phyloP scores from a whole-genome alignment of 2,888 invertebrate species.

The Geophilus truncorum region DNA sequence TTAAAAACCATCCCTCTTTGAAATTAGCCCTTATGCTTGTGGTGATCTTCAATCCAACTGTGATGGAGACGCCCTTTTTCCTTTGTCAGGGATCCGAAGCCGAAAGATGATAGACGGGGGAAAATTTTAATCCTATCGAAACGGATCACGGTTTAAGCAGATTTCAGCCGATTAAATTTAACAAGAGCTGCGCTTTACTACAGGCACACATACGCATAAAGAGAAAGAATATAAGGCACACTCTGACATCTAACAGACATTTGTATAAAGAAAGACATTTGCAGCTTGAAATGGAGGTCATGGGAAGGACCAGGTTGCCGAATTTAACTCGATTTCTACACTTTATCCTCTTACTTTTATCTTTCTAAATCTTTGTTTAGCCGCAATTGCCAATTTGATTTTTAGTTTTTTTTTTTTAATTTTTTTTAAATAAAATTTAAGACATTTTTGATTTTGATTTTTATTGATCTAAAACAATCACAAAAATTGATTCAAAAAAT shows the following conservation, averaged over 20 bases:
- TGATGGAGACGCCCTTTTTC: slow-evolving; percentile 14
- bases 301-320: neutral
- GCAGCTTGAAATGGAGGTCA: slow-evolving; percentile 5
- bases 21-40: slow-evolving; percentile 33
- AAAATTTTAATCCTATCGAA: slow-evolving; percentile 38
- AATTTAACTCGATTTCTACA: neutral
- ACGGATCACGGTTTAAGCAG: slow-evolving; percentile 39
- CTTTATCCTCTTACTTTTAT: neutral
- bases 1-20: neutral
- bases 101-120: slow-evolving; percentile 37
- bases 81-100: slow-evolving; percentile 5
- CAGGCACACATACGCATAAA: neutral
- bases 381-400: neutral
- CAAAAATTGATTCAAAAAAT: too few relatives aligned
- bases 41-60: slow-evolving; percentile 11
- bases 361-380: neutral
- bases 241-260: neutral
- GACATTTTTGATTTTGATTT: neutral
- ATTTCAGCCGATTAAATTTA: slow-evolving; percentile 38
- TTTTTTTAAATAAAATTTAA: neutral
- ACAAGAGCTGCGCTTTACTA: slow-evolving; percentile 35
- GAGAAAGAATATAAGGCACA: neutral
- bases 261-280: neutral
- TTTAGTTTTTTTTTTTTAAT: neutral
- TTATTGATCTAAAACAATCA: neutral